A percentile compares a stretch with the other conserved stretches of the same genome.
Evolutionary conservation across 2,113 vertebrate genomes (phyloP).

Genomic region (Corynorhinus townsendii): DNA sequence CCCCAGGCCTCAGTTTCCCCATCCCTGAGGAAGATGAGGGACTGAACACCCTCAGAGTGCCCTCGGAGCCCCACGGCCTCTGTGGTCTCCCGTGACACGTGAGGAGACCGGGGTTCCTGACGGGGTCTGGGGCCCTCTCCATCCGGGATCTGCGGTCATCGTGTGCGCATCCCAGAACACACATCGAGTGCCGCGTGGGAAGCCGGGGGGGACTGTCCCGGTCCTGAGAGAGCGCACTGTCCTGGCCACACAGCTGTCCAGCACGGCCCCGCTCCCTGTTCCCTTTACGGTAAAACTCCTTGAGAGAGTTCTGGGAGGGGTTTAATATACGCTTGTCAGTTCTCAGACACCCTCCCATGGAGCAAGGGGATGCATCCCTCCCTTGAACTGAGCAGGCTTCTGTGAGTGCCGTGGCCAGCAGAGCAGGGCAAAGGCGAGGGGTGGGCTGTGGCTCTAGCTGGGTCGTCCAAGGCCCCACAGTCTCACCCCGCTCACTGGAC

Average conservation of each 20-base stretch:
- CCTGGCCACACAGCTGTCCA: neutral
- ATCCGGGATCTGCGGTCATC: accelerated
- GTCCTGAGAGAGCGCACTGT: neutral
- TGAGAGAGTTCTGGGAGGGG: neutral
- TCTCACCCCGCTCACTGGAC: too few species aligned
- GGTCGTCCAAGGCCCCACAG: neutral
- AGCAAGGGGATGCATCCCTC: neutral
- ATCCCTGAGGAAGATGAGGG: neutral
- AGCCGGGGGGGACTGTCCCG: neutral
- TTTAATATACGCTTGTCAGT: neutral
- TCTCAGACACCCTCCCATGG: neutral
- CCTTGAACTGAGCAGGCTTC: neutral
- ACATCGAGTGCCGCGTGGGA: accelerated
- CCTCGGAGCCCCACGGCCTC: neutral
- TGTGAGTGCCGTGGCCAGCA: neutral
- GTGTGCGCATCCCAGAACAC: accelerated
- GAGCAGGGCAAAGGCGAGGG: neutral
- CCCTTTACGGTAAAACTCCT: neutral
- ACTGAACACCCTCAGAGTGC: neutral
- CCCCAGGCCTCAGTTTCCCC: neutral
- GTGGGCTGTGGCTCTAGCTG: neutral
- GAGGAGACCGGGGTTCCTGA: neutral
- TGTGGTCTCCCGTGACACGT: neutral
- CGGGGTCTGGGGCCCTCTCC: neutral
- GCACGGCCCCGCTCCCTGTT: neutral